Evolutionary conservation across 2,113 vertebrate genomes (phyloP), one percentile per base, ranked within the genome.

Genomic region (Nyctereutes procyonoides): DNA sequence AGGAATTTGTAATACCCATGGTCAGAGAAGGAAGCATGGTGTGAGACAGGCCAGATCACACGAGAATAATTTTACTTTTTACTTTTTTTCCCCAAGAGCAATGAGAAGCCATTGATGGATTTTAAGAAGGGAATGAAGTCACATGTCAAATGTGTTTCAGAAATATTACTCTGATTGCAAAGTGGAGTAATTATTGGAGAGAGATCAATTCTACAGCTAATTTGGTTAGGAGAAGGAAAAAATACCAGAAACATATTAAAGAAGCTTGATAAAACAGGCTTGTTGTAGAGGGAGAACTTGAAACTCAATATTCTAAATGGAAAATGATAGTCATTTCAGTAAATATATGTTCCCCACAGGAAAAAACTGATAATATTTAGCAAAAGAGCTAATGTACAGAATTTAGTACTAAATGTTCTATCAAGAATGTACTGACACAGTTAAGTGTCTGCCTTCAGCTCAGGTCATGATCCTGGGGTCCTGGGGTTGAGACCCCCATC

Each of bases 191-290:
- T 80, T 89, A 95, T 20, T 93, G 60, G 86, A 97, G 73, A 95
- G 96, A 96, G 89, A 97, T 95, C 86, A 84, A 89, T 96, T 97
- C 86, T 88, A 82, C 6, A 96, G 91, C 82, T 96, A 95, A 95
- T 97, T 96, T 15, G 19, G 51, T 67, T 80, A 74, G 67, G 55
- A 93, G 90, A 92, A 94, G 38, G 74, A 22, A 26, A 89, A 30
- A 85, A 76, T 55, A 95, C 38, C 38, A 97, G 73, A 96, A 95
- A 92, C 16, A 24, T 38, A 93, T 83, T 79, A 84, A 80, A 82
- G 77, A 93, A 90, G 55, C 28, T 20, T 90, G 48, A 91, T 51
- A 97, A 97, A 90, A 80, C 28, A 85, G 30, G 38, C 19, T 83
- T 93, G 15, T 28, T 88, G 38, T 62, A 77, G 63, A 90, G 13